phyloP scores from a whole-genome alignment of 2,888 invertebrate genomes.

The Lepidocyrtoides sp. region DNA sequence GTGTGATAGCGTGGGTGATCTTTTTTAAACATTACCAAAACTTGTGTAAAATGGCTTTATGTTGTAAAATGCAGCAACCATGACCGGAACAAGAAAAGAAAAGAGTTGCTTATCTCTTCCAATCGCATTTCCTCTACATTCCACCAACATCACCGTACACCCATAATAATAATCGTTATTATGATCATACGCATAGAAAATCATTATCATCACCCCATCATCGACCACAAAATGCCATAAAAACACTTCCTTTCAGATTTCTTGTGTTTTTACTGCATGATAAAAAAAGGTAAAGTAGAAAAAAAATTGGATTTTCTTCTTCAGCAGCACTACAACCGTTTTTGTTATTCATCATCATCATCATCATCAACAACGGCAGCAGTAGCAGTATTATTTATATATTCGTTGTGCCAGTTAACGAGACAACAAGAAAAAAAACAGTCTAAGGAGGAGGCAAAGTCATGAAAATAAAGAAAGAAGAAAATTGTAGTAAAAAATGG shows the following conservation, averaged over 20 bases:
- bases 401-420: constrained; percentile 10
- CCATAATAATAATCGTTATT: constrained; percentile 45
- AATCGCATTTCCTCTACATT: not conserved
- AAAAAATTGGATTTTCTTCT: not conserved
- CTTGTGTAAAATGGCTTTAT: not conserved
- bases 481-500: constrained; percentile 42
- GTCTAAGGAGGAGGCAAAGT: not conserved
- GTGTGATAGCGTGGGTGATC: constrained; percentile 54
- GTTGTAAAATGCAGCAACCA: constrained; percentile 64
- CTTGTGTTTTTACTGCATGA: constrained; percentile 19
- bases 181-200: constrained; percentile 4
- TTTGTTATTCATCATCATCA: constrained; percentile 38
- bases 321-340: not conserved
- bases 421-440: constrained; percentile 26
- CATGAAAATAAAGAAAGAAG: constrained; percentile 33
- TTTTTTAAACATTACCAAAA: constrained; percentile 36
- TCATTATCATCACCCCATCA: not conserved
- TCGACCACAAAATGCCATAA: constrained; percentile 41
- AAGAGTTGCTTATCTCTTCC: not conserved
- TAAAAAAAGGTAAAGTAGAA: constrained; percentile 3
- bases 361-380: no score
- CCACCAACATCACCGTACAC: not conserved
- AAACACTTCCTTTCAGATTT: constrained; percentile 32
- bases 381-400: not conserved
- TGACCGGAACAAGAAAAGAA: constrained; percentile 71